Evolutionary conservation across 2,888 invertebrate species (phyloP), one percentile per base, ranked within the genome.

Genomic region (Epinotia demarniana): DNA sequence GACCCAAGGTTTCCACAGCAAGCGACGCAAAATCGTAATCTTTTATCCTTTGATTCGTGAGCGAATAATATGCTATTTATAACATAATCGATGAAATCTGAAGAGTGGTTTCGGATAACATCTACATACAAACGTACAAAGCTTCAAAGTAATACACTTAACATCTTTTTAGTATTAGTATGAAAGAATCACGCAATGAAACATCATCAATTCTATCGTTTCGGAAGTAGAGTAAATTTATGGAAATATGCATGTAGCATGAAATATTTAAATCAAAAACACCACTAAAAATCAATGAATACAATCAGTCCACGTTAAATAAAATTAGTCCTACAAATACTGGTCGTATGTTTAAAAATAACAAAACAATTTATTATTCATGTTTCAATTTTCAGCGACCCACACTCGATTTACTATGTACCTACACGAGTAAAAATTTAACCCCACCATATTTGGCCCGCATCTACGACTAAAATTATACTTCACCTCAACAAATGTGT

Each of bases 401-500:
- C 6, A 16, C 55, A 66, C 43, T 67, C 72, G 18, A 72, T 72
- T 71, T 46, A 75, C 18, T 12, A 39, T 9, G 23, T 27, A 12
- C n/a, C 19, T 19, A 62, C 68, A 39, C 6, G 3, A 55, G 13
- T 23, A 49, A 39, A 33, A 58, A 60, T 60, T 33, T 19, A 23
- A 8, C 49, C 49, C 18, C 18, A 19, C 53, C 62, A 39, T 39
- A 39, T 66, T 66, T 27, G 60, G 53, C 3, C 0, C 23, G 55
- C 19, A 60, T 67, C 60, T 58, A 39, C 69, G 19, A 69, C 55
- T 62, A 57, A 53, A 43, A 75, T 27, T 27, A 64, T 60, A 71
- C 66, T 60, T 27, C 43, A 75, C 75, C 71, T 71, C 66, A 61
- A 18, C 60, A 71, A 72, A 72, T 71, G 71, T 71, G 71, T 75